Evolutionary conservation across 2,113 vertebrate genomes (phyloP).

Genomic region (Emydura subglobosa): DNA sequence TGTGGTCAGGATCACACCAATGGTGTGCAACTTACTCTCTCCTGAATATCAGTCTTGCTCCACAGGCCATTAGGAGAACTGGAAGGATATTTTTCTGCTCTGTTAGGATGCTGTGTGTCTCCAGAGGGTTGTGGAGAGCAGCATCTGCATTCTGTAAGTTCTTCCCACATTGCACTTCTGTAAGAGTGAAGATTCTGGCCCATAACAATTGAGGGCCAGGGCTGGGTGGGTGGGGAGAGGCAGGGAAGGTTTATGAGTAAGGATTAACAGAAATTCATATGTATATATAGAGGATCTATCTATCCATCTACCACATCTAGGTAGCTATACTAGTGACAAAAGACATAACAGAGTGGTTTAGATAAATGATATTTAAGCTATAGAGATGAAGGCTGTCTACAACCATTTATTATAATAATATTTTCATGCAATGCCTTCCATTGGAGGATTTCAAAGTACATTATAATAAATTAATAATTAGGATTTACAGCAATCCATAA

Average conservation of each 20-base stretch:
- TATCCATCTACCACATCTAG: background rate
- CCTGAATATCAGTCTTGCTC: background rate
- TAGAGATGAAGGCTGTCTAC: rapidly evolving
- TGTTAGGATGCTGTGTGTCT: background rate
- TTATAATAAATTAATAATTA: background rate
- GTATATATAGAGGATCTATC: background rate
- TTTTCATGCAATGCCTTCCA: background rate
- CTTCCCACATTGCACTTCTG: background rate
- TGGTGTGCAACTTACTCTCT: background rate
- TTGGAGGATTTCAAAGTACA: background rate
- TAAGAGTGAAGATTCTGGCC: background rate
- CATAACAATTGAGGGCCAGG: rapidly evolving
- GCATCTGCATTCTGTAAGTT: background rate
- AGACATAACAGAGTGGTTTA: rapidly evolving
- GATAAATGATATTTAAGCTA: background rate
- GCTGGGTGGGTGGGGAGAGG: rapidly evolving
- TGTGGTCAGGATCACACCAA: background rate
- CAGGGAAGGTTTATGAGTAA: background rate
- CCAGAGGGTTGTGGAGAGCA: background rate
- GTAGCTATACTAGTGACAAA: background rate
- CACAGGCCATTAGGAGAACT: rapidly evolving
- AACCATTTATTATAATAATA: background rate
- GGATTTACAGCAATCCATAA: background rate
- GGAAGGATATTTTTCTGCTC: background rate
- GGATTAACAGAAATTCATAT: background rate